phyloP scores from a whole-genome alignment of 2,113 vertebrate genomes.

The Hippocampus abdominalis region DNA sequence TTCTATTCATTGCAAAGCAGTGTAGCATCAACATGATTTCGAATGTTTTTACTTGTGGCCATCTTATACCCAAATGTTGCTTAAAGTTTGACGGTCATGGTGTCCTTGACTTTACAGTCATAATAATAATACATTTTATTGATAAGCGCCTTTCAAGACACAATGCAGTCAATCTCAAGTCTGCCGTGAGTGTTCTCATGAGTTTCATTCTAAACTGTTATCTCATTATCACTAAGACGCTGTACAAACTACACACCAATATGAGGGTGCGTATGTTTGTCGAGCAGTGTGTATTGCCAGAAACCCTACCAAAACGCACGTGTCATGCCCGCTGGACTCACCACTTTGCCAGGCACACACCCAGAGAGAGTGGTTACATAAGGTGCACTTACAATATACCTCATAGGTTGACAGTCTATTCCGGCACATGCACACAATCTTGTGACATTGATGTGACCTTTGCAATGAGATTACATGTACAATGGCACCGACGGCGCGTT shows the following conservation, averaged over 20 bases:
- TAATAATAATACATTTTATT: no score
- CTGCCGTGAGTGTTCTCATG: neutral
- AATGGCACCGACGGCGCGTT: neutral
- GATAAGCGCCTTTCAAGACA: no score
- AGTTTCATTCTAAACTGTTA: neutral
- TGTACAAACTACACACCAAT: neutral
- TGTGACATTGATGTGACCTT: neutral
- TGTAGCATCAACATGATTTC: neutral
- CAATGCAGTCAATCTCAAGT: neutral
- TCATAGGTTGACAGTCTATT: neutral
- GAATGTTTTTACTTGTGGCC: neutral
- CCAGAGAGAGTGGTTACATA: constrained; percentile 2
- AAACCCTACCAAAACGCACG: neutral
- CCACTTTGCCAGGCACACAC: neutral
- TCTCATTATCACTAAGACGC: neutral
- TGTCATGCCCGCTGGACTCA: constrained; percentile 2
- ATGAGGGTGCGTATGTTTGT: neutral
- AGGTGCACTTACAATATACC: neutral
- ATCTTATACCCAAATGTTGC: neutral
- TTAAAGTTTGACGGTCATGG: neutral
- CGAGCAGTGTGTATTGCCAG: constrained; percentile 8
- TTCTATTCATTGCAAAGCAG: neutral
- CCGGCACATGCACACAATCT: neutral
- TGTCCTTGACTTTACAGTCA: neutral
- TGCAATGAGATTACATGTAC: neutral